Evolutionary conservation across 1,140 invertebrate species (phyloP), one percentile per base, ranked within the genome.

Genomic region (Ganaspis sp.): DNA sequence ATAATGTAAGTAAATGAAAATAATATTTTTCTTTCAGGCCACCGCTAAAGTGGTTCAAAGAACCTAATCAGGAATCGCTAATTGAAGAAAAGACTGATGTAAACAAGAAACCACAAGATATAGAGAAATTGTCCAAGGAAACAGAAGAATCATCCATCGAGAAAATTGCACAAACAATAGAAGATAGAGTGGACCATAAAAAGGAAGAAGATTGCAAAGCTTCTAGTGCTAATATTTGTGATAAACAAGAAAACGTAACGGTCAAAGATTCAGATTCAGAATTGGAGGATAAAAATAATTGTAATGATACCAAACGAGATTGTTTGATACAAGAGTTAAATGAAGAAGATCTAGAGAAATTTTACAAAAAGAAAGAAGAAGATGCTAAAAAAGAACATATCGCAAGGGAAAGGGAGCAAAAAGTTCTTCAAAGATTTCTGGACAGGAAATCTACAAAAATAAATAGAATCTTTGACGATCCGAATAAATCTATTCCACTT

Each of bases 401-500:
- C 9, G 12, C 26, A 12, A 64, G 21, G 29, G 26, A 64, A 15
- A 64, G 21, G 12, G 15, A 34, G 53, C 77, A 82, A 26, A 76
- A 85, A 76, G 77, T 84, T 1, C 84, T 89, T 9, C 70, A 83
- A 19, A 81, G 81, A 38, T 70, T 88, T 40, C 72, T 87, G 49
- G 80, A 71, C 6, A 76, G 77, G 4, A 87, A 79, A 73, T 72
- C 80, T 73, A 40, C 70, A 42, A 70, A 54, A 23, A 82, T 72
- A 38, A 87, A 75, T 17, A 80, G 76, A 75, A 75, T 77, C 42
- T 74, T 83, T 69, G 80, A 86, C 12, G 79, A 86, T 29, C 80
- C 82, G 8, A 72, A 77, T 6, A 84, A 84, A 15, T 72, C 88
- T 21, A 69, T 94, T 40, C 95, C 94, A 15, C 88, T 91, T 64